These are phyloP conservation scores for Forficula auricularia DNA, from an alignment of 1,140 invertebrate genomes.

Conservation along the genomic window DNA sequence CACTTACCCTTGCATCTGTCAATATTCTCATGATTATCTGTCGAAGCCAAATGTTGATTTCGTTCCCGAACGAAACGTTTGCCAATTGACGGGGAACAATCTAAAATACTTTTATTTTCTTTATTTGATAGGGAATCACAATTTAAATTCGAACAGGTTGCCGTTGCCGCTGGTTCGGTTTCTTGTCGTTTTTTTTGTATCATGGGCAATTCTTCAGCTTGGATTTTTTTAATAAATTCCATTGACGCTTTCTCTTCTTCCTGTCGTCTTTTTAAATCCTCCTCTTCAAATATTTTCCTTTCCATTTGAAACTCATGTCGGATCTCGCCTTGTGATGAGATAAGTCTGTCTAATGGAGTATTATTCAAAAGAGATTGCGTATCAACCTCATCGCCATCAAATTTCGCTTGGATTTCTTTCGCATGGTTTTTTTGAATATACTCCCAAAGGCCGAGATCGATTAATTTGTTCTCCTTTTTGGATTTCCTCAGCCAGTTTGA, in stretches of 20 bases:
- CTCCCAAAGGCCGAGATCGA: slow-evolving; percentile 50
- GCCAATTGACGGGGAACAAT: too few relatives aligned
- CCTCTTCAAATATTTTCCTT: slow-evolving; percentile 35
- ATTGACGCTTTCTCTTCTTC: slow-evolving; percentile 30
- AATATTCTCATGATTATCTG: too few relatives aligned
- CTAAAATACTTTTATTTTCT: too few relatives aligned
- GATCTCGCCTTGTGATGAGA: slow-evolving; percentile 44
- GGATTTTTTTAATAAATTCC: slow-evolving; percentile 28
- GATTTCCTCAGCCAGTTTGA: slow-evolving; percentile 54
- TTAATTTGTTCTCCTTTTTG: slow-evolving; percentile 44
- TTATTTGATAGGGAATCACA: too few relatives aligned
- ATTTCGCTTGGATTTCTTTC: slow-evolving; percentile 41
- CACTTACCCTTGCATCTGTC: too few relatives aligned
- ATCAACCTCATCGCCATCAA: slow-evolving; percentile 40
- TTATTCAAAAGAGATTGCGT: slow-evolving; percentile 20
- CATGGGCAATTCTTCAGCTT: slow-evolving; percentile 21
- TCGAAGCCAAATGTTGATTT: too few relatives aligned
- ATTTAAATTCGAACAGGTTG: too few relatives aligned
- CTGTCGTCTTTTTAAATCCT: slow-evolving; percentile 27
- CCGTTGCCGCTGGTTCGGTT: too few relatives aligned
- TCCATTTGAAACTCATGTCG: slow-evolving; percentile 50
- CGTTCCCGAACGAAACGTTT: too few relatives aligned
- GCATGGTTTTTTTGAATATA: slow-evolving; percentile 46
- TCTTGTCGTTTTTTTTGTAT: neutral
- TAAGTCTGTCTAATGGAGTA: slow-evolving; percentile 20